Base-by-base conservation (phyloP, 2,888 invertebrate species). In the Ormyrus thymus region DNA sequence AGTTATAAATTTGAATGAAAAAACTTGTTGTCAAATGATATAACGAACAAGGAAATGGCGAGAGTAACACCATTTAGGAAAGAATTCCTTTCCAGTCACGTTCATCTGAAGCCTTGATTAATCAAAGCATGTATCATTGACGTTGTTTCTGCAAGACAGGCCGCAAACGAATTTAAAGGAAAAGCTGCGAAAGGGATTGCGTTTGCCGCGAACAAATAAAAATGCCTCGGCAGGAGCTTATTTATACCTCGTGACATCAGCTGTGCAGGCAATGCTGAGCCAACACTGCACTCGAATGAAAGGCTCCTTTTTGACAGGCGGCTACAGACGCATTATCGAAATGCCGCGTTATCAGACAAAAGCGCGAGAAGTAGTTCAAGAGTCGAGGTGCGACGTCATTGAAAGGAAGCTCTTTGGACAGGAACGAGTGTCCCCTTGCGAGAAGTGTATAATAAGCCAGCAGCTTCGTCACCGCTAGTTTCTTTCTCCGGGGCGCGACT, bases 211-310 rank as follows among this genome's bases (percentile, higher is more conserved):
- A 68, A 62, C 15, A 55, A 55, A 55, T 45, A 61, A 61, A 66
- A 55, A 66, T 8, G 61, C 43, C 13, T 50, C 50, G 45, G n/a
- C 45, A 61, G 53, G 55, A 59, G 15, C 69, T 71, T 81, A 81
- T 81, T 74, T 77, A 81, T 81, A 81, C 81, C 81, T 81, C 81
- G 81, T 81, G 81, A 81, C 81, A 81, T 81, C 81, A 81, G 79
- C 81, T 81, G 81, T 81, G 76, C 71, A 58, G 15, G 51, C 72
- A 66, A 61, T 65, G 65, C 75, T 75, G 65, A 70, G 65, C 62
- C 65, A 70, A 70, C 48, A 64, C 48, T 29, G 15, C 10, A 13
- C 29, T 29, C 29, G 29, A 29, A 29, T 8, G 59, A 59, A 61
- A 68, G 58, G 55, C 61, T n/a, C 15, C 66, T 53, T 29, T 65